Evolutionary conservation across 2,797 vertebrate genomes (phyloP).

Genomic region (Darevskia nairensis): DNA sequence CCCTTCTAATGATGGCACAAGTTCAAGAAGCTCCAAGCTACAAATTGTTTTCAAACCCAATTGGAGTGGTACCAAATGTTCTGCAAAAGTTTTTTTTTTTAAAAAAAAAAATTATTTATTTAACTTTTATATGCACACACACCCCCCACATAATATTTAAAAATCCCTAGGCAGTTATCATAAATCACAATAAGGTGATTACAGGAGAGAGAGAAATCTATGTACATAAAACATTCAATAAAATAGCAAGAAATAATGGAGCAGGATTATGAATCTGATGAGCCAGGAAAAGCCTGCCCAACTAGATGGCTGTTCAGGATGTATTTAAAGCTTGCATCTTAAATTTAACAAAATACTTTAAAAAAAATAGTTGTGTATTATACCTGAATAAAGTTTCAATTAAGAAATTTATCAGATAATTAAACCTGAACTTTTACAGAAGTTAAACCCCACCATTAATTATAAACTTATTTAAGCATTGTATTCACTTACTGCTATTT

Average conservation of each 20-base stretch:
- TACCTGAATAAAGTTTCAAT: neutral
- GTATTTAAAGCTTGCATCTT: too few species aligned
- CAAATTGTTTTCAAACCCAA: neutral
- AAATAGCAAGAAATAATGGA: too few species aligned
- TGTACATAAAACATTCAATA: too few species aligned
- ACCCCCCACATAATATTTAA: too few species aligned
- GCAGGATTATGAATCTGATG: too few species aligned
- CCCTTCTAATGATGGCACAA: neutral
- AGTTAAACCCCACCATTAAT: neutral
- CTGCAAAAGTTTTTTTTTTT: neutral
- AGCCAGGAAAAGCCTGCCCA: too few species aligned
- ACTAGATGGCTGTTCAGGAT: too few species aligned
- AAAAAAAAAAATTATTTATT: neutral
- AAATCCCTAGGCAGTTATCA: too few species aligned
- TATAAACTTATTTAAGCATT: slow-evolving; percentile 26
- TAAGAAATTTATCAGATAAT: neutral
- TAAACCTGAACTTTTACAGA: neutral
- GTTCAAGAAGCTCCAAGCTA: neutral
- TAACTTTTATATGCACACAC: neutral
- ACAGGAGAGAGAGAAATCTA: too few species aligned
- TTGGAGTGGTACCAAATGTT: neutral
- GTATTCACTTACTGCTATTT: slow-evolving; percentile 94
- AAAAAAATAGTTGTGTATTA: neutral
- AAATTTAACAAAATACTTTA: neutral
- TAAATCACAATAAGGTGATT: too few species aligned